These are phyloP conservation scores for Plecotus auritus DNA, from an alignment of 2,113 vertebrate species.

Conservation along the genomic window DNA sequence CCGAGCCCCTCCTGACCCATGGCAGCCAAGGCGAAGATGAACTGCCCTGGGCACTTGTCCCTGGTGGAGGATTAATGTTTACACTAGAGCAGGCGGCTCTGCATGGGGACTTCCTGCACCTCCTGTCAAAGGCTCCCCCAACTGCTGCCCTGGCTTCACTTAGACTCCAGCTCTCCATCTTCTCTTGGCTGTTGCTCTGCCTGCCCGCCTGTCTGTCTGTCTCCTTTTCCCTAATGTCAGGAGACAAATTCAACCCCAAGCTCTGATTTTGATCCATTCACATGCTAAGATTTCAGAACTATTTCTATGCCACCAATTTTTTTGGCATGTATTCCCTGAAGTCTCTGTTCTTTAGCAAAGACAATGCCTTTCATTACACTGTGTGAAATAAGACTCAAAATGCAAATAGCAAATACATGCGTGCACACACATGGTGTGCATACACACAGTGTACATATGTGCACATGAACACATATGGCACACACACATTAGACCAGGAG, in stretches of 20 bases:
- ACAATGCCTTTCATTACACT: neutral
- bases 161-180: neutral
- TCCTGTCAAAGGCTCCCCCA: neutral
- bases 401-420: neutral
- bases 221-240: neutral
- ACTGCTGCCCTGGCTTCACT: neutral
- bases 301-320: neutral
- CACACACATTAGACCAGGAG: neutral
- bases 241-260: neutral
- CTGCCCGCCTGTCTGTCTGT: neutral
- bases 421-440: fast-evolving
- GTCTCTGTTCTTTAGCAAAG: neutral
- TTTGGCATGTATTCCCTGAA: neutral
- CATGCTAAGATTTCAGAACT: neutral
- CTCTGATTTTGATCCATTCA: neutral
- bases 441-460: neutral
- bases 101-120: neutral
- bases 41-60: neutral
- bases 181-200: neutral
- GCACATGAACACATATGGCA: neutral
- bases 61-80: neutral
- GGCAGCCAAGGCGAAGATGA: neutral
- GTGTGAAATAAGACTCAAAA: neutral
- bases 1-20: neutral
- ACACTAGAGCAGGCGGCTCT: neutral